Conservation (phyloP, 2,797 vertebrate genomes). For the Etheostoma perlongum region DNA sequence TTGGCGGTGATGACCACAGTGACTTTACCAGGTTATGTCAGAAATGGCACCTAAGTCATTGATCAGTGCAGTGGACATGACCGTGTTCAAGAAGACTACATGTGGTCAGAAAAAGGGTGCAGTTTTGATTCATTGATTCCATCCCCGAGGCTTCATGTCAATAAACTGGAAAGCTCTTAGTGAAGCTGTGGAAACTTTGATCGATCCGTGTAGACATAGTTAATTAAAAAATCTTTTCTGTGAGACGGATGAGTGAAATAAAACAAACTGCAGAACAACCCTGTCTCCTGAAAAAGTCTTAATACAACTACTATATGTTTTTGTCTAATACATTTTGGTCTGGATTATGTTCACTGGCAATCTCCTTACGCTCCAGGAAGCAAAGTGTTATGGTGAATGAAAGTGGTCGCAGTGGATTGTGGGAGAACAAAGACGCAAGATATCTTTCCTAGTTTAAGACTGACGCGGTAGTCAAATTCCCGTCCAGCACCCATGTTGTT, state of each 20-base stretch:
- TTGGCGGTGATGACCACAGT: not conserved
- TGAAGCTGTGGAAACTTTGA: constrained; percentile 18
- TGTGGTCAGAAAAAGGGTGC: constrained; percentile 4
- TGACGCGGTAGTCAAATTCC: too few species aligned
- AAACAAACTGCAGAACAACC: not conserved
- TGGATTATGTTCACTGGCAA: not conserved
- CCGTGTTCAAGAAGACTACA: not conserved
- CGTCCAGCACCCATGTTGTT: too few species aligned
- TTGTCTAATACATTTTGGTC: not conserved
- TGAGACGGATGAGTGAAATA: not conserved
- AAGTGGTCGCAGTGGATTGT: too few species aligned
- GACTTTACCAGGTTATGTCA: constrained; percentile 2
- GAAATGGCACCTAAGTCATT: constrained; percentile 21
- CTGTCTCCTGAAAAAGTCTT: not conserved
- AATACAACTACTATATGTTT: not conserved
- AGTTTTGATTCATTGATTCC: constrained; percentile 27
- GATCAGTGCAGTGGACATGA: constrained; percentile 15
- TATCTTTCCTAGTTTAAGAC: too few species aligned
- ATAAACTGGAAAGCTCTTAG: constrained; percentile 11
- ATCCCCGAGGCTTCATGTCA: not conserved
- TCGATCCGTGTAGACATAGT: constrained; percentile 2
- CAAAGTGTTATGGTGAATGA: not conserved
- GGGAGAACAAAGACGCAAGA: not conserved
- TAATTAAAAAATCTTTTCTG: constrained; percentile 6
- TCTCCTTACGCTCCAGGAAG: not conserved